Conservation (phyloP, 2,888 invertebrate species). For the Sericinus montela region DNA sequence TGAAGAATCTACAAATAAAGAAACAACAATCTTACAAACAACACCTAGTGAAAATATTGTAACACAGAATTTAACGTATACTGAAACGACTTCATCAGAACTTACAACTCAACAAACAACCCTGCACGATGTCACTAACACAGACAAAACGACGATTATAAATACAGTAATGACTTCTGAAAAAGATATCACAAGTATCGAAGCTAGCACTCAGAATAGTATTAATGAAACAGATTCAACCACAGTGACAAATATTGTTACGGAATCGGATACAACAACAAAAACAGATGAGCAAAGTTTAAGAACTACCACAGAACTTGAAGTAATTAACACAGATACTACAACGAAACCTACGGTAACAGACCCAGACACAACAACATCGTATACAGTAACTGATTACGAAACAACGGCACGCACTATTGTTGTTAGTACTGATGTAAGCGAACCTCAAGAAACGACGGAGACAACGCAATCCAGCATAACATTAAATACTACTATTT, state of each 20-base stretch:
- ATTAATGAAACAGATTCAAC: slow-evolving; percentile 2
- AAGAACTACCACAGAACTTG: neutral
- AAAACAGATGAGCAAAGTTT: neutral
- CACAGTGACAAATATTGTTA: neutral
- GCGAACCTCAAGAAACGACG: neutral
- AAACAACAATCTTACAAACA: neutral
- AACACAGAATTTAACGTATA: neutral
- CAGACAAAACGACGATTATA: neutral
- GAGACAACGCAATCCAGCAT: neutral
- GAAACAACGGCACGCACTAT: neutral
- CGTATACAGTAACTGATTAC: neutral
- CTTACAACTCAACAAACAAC: neutral
- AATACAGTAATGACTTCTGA: neutral
- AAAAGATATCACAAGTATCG: neutral
- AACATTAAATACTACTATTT: neutral
- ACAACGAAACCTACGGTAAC: neutral
- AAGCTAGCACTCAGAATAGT: neutral
- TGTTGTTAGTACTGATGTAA: neutral
- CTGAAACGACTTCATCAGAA: slow-evolving; percentile 3
- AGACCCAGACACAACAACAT: neutral
- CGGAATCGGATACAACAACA: neutral
- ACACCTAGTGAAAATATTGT: neutral
- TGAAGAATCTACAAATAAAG: neutral
- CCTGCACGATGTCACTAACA: neutral
- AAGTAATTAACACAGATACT: slow-evolving; percentile 1